Evolutionary conservation across 2,888 invertebrate species (phyloP).

Genomic region (Taenaris catops): DNA sequence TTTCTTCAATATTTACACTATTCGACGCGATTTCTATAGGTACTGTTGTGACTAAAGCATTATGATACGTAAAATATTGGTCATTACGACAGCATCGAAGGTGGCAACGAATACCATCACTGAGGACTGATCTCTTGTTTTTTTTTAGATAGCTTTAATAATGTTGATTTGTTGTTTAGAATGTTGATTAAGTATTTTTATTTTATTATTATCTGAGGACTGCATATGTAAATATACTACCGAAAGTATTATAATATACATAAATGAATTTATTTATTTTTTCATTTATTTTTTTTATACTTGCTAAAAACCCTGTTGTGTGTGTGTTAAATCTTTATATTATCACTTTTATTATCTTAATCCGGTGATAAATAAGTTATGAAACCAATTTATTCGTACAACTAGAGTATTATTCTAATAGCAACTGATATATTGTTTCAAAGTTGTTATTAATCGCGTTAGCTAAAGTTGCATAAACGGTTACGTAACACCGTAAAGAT

Average conservation of each 20-base stretch:
- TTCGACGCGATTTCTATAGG: no score
- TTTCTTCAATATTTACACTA: no score
- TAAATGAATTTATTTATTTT: background rate
- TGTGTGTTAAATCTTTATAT: no score
- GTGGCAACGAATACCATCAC: slow-evolving; percentile 46
- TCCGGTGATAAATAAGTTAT: no score
- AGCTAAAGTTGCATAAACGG: slow-evolving; percentile 25
- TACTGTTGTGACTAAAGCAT: slow-evolving; percentile 83
- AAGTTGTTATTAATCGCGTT: slow-evolving; percentile 29
- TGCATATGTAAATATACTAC: slow-evolving; percentile 57
- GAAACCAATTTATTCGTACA: no score
- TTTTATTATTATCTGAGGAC: slow-evolving; percentile 47
- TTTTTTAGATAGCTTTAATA: slow-evolving; percentile 60
- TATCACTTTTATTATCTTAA: no score
- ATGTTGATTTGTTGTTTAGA: slow-evolving; percentile 71
- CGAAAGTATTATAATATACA: slow-evolving; percentile 69
- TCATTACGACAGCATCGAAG: slow-evolving; percentile 31
- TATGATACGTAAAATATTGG: no score
- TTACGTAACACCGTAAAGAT: slow-evolving; percentile 29
- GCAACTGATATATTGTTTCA: slow-evolving; percentile 24
- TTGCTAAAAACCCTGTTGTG: no score
- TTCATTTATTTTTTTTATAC: background rate
- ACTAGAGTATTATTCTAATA: no score
- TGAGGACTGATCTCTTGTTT: slow-evolving; percentile 68
- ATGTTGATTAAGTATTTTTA: slow-evolving; percentile 45